Percentiles rank a stretch among this genome's conserved stretches.
Evolutionary conservation across 2,113 vertebrate species (phyloP).

Genomic region (Rhea pennata): DNA sequence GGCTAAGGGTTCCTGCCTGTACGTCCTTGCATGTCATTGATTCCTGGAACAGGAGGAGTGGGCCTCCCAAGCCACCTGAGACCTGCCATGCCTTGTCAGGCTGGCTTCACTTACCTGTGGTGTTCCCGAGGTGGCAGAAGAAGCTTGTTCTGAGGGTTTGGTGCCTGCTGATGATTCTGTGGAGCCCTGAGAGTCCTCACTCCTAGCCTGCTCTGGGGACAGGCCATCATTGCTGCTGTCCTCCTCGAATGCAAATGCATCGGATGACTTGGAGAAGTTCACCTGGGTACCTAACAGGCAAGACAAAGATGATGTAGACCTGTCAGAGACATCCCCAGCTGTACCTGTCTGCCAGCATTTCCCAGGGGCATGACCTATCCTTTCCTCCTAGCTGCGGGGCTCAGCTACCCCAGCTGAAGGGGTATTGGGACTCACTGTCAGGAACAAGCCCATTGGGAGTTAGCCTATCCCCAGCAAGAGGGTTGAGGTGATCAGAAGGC

Average conservation of each 20-base stretch:
- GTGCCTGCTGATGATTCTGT: conserved; percentile 75
- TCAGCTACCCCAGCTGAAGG: no score
- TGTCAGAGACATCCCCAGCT: background rate
- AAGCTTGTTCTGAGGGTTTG: conserved; percentile 75
- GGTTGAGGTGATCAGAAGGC: background rate
- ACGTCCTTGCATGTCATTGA: background rate
- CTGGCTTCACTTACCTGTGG: conserved; percentile 77
- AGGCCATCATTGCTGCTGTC: conserved; percentile 94
- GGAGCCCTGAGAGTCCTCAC: conserved; percentile 85
- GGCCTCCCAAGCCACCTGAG: background rate
- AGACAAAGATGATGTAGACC: background rate
- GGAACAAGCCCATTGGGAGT: background rate
- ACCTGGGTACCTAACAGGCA: conserved; percentile 80
- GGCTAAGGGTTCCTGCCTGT: background rate
- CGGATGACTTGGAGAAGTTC: conserved; percentile 86
- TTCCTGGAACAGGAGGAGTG: no score
- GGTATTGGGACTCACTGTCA: background rate
- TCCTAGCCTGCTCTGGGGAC: conserved; percentile 88
- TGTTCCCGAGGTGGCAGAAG: conserved; percentile 67
- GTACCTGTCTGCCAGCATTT: background rate
- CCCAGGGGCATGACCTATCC: background rate
- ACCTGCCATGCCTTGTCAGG: background rate
- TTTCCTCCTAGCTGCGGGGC: background rate
- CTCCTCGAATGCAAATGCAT: conserved; percentile 94
- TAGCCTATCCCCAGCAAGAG: background rate